Conservation (phyloP, 2,797 vertebrate genomes). For the Poeciliopsis paucimaculata region DNA sequence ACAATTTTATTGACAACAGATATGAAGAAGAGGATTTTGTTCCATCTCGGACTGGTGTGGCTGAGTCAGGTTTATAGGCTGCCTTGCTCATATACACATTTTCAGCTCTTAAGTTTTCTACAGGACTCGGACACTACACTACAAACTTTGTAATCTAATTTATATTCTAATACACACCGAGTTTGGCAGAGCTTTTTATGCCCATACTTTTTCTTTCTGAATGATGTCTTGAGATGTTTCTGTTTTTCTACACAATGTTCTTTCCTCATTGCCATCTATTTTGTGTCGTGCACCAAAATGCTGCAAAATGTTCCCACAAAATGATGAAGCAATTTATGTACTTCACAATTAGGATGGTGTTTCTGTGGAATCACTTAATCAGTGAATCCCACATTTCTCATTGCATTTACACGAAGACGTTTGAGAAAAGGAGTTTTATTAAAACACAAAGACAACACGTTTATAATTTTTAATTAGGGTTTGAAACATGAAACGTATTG, state of each 20-base stretch:
- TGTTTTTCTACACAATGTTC: not conserved
- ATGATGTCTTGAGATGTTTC: not conserved
- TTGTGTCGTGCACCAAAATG: not conserved
- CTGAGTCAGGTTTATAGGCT: not conserved
- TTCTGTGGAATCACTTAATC: not conserved
- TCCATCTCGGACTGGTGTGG: not conserved
- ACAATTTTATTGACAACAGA: not conserved
- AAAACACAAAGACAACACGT: not conserved
- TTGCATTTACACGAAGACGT: not conserved
- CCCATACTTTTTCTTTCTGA: not conserved
- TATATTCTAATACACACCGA: not conserved
- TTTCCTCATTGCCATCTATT: not conserved
- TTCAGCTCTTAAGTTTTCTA: not conserved
- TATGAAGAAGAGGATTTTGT: not conserved
- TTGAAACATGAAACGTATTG: not conserved
- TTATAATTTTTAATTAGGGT: not conserved
- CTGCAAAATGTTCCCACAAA: not conserved
- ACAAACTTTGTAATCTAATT: not conserved
- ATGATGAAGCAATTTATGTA: not conserved
- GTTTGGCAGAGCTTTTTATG: not conserved
- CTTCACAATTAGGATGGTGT: not conserved
- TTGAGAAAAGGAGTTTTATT: not conserved
- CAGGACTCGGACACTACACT: not conserved
- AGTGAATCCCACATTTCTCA: not conserved
- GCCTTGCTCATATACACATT: not conserved